phyloP scores from a whole-genome alignment of 1,140 invertebrate genomes.

The Orchesella cincta region DNA sequence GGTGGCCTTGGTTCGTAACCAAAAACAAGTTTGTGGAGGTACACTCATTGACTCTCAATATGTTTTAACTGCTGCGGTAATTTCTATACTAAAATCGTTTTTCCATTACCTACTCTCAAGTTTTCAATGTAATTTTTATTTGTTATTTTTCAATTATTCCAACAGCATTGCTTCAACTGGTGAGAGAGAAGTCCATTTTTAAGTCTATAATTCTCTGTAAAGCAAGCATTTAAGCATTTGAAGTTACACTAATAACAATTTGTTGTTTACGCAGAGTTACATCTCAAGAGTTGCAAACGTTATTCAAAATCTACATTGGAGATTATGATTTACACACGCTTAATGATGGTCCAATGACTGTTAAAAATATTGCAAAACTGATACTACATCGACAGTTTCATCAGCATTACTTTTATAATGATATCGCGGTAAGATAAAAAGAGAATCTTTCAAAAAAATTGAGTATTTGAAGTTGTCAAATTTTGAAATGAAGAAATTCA shows the following conservation, averaged over 20 bases:
- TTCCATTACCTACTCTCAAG: background rate
- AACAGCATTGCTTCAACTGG: conserved; percentile 26
- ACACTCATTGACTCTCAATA: conserved; percentile 31
- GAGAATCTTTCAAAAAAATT: background rate
- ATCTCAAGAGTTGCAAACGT: conserved; percentile 25
- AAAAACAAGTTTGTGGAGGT: conserved; percentile 26
- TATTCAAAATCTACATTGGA: conserved; percentile 36
- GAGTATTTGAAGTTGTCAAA: background rate
- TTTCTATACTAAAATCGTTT: background rate
- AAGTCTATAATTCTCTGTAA: background rate
- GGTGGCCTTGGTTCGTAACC: conserved; percentile 9
- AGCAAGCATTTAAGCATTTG: no score
- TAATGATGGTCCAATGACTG: conserved; percentile 38
- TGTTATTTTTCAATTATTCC: background rate
- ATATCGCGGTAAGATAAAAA: conserved; percentile 32
- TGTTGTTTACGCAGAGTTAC: conserved; percentile 31
- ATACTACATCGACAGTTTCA: conserved; percentile 38
- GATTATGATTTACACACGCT: conserved; percentile 42
- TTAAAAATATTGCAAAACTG: conserved; percentile 33
- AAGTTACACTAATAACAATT: no score
- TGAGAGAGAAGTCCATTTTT: background rate
- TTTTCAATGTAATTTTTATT: background rate
- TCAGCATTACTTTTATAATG: conserved; percentile 43
- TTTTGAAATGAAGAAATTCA: background rate
- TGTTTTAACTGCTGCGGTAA: conserved; percentile 19